phyloP scores from a whole-genome alignment of 1,140 invertebrate species.

The Melitaea cinxia region DNA sequence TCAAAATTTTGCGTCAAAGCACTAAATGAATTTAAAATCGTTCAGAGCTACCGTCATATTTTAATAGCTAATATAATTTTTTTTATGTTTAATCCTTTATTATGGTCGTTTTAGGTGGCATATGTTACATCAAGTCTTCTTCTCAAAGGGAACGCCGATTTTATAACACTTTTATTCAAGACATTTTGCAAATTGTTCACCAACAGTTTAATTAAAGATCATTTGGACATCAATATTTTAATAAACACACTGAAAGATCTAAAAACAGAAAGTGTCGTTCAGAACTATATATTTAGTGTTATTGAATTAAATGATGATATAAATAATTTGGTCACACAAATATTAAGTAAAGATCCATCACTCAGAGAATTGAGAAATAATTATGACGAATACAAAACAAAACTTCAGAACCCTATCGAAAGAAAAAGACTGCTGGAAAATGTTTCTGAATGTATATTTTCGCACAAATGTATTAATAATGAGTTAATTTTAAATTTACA shows the following conservation, averaged over 20 bases:
- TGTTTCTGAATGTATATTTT: conserved; percentile 28
- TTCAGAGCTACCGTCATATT: too few relatives aligned
- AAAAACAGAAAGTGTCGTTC: conserved; percentile 1
- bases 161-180: conserved; percentile 51
- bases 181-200: conserved; percentile 44
- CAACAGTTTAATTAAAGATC: conserved; percentile 2
- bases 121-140: conserved; percentile 47
- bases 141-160: conserved; percentile 43
- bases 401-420: not conserved
- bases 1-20: too few relatives aligned
- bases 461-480: conserved; percentile 50
- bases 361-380: conserved; percentile 12
- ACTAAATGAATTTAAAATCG: too few relatives aligned
- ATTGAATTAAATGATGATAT: conserved; percentile 33
- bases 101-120: conserved; percentile 50
- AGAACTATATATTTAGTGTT: conserved; percentile 21
- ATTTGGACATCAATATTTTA: conserved; percentile 6
- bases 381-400: conserved; percentile 18
- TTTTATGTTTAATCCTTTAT: conserved; percentile 13
- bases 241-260: conserved; percentile 7
- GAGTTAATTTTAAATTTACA: conserved; percentile 6
- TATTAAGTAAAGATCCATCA: conserved; percentile 30
- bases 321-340: conserved; percentile 34
- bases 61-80: too few relatives aligned
- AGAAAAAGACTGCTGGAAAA: conserved; percentile 32